Conservation (phyloP, 2,797 vertebrate species). For the Neostethus bicornis region DNA sequence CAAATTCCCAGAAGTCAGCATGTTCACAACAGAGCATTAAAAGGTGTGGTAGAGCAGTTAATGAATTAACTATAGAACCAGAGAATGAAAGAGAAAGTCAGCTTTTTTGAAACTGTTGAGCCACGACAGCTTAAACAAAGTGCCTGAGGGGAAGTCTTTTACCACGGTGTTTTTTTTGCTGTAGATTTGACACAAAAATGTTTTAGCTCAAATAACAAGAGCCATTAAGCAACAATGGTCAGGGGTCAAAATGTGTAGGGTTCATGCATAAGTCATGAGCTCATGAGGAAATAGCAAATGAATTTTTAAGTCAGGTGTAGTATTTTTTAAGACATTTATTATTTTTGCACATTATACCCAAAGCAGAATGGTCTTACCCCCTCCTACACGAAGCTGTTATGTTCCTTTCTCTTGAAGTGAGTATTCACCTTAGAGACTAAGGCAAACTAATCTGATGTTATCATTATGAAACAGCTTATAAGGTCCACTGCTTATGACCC, state of each 20-base stretch:
- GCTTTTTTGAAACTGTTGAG: constrained; percentile 88
- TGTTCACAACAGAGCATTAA: constrained; percentile 80
- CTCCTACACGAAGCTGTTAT: constrained; percentile 63
- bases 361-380: constrained; percentile 66
- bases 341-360: constrained; percentile 59
- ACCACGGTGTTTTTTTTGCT: constrained; percentile 85
- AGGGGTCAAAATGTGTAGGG: constrained; percentile 81
- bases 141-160: constrained; percentile 88
- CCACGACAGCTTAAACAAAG: constrained; percentile 95
- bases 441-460: constrained; percentile 77
- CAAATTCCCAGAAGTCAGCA: constrained; percentile 82
- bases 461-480: constrained; percentile 72
- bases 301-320: constrained; percentile 60
- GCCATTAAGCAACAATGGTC: constrained; percentile 91
- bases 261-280: constrained; percentile 93
- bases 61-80: constrained; percentile 89
- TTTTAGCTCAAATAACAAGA: constrained; percentile 96
- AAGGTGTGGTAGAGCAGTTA: constrained; percentile 87
- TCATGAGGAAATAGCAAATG: constrained; percentile 83
- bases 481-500: constrained; percentile 77
- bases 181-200: constrained; percentile 94
- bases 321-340: constrained; percentile 65
- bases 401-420: constrained; percentile 62
- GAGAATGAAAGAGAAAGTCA: constrained; percentile 79
- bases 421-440: constrained; percentile 70